Conservation (phyloP, 2,113 vertebrate genomes). For the Pteruthius melanotis region DNA sequence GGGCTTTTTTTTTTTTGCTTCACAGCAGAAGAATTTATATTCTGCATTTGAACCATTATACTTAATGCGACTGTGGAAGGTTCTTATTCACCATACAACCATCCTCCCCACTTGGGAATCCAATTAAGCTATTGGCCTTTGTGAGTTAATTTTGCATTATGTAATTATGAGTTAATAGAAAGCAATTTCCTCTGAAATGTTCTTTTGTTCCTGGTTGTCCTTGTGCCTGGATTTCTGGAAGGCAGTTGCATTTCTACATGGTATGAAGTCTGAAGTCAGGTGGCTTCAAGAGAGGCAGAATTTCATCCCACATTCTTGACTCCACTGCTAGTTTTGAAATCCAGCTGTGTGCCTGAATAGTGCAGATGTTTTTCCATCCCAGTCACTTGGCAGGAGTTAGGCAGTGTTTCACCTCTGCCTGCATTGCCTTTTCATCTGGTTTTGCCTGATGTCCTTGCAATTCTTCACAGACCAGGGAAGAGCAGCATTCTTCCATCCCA, state of each 20-base stretch:
- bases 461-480: background rate
- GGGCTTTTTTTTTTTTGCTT: background rate
- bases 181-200: conserved; percentile 33
- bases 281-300: background rate
- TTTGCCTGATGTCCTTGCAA: background rate
- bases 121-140: conserved; percentile 35
- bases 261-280: background rate
- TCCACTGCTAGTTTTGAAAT: background rate
- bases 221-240: background rate
- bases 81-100: background rate
- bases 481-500: background rate
- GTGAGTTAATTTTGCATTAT: conserved; percentile 38
- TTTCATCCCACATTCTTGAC: background rate
- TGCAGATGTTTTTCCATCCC: background rate
- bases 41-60: background rate
- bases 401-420: background rate
- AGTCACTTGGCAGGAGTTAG: background rate
- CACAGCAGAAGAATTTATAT: background rate
- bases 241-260: background rate
- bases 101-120: background rate
- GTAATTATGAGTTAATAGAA: conserved; percentile 57
- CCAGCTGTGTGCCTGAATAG: background rate
- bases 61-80: background rate
- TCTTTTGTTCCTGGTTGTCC: conserved; percentile 32
- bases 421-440: background rate